These are phyloP conservation scores for Atherinomorus stipes DNA, from an alignment of 2,113 vertebrate genomes.

Conservation along the genomic window DNA sequence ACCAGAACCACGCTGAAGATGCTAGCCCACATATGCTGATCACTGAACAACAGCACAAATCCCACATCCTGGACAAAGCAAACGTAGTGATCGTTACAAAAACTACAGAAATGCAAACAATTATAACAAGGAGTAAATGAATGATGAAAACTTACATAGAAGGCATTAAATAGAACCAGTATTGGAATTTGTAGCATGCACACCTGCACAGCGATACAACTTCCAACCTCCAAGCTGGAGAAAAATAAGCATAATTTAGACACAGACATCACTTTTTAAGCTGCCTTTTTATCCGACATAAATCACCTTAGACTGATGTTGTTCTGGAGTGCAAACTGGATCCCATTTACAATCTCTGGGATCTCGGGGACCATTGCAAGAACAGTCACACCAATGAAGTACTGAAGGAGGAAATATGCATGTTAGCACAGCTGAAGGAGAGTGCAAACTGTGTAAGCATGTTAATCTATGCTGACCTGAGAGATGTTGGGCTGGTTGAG, in stretches of 20 bases:
- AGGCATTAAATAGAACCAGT: slow-evolving; percentile 88
- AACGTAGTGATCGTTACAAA: slow-evolving; percentile 9
- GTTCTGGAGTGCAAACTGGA: slow-evolving; percentile 93
- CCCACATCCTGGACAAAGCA: slow-evolving; percentile 80
- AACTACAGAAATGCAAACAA: not conserved
- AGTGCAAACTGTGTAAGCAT: accelerated
- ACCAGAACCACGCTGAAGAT: slow-evolving; percentile 90
- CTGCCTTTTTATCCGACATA: not conserved
- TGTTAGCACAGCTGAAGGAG: not conserved
- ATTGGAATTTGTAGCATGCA: slow-evolving; percentile 95
- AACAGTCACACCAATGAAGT: slow-evolving; percentile 89
- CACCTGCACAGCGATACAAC: slow-evolving; percentile 91
- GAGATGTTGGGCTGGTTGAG: slow-evolving; percentile 87
- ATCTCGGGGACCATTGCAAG: slow-evolving; percentile 91
- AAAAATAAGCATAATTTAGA: not conserved
- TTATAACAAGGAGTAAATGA: slow-evolving; percentile 10
- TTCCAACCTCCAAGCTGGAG: slow-evolving; percentile 89
- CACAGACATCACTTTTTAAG: not conserved
- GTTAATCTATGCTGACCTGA: slow-evolving; percentile 72
- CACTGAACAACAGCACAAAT: slow-evolving; percentile 85
- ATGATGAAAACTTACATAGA: slow-evolving; percentile 85
- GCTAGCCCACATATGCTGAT: slow-evolving; percentile 86
- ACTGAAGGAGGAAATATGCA: slow-evolving; percentile 72
- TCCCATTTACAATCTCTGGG: slow-evolving; percentile 90
- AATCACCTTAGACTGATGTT: slow-evolving; percentile 90